Base-by-base conservation (phyloP, 2,888 invertebrate species). In the Drosophila anomelani region DNA sequence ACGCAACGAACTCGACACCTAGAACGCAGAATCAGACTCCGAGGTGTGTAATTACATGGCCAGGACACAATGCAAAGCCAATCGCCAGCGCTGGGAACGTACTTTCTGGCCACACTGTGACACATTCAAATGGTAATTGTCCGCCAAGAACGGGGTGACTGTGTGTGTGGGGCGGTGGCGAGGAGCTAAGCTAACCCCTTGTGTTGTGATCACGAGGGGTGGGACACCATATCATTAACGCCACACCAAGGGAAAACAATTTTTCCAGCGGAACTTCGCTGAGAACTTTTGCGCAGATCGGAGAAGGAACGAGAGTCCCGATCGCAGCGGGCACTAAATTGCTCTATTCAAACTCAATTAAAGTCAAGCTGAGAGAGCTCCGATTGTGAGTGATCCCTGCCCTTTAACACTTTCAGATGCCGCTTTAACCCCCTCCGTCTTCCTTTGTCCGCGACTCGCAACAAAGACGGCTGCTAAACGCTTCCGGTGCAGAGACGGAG, bases 211-310 rank as follows among this genome's bases (percentile, higher is more conserved):
- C 70, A 20, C 55, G 53, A 72, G 85, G 83, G 85, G 78, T 81
- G 81, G 77, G 83, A 56, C 81, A 83, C 72, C 79, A 85, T 89
- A 91, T 90, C 91, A 90, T 90, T 90, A 90, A 81, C 85, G 89
- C 89, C 84, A 88, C 90, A 72, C 79, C 90, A n/a, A 46, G 54
- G 64, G 49, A 26, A 63, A 81, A 72, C 78, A 81, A 75, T 71
- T 72, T 69, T 59, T 36, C 53, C 70, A 60, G 64, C 59, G 23
- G 23, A 43, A 38, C 47, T 17, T 15, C 17, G 34, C 63, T 62
- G 59, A 32, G 72, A 78, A 54, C 51, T 63, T 78, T 75, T 57
- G 49, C 43, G 41, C n/a, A 46, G 44, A 41, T 63, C 55, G 59
- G 17, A 10, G 59, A 34, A 17, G 44, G 13, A 10, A 0, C 20